Evolutionary conservation across 2,113 vertebrate genomes (phyloP), one percentile per base, ranked within the genome.

Genomic region (Apaloderma vittatum): DNA sequence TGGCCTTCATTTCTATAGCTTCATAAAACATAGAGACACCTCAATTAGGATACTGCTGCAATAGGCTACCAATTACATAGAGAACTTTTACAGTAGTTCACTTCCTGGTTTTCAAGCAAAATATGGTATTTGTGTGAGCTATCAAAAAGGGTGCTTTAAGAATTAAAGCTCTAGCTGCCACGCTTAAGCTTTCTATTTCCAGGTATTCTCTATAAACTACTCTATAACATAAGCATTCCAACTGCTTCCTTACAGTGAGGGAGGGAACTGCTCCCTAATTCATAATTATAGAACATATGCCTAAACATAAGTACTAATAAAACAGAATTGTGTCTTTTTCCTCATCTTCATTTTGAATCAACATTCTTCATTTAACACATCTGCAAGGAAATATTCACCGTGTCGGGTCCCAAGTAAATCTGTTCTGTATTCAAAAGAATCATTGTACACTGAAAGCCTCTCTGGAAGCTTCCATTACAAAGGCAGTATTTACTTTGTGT

Each of bases 391-490:
- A 51, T 29, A 62, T 6, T 61, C 12, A 22, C 40, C 36, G 8
- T 23, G 18, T 18, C 75, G 83, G 11, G 15, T 84, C 27, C 30
- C 72, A 86, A 71, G 86, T 29, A 87, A 84, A 87, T 46, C 63
- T 12, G 14, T 18, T 40, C 59, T 40, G 6, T 19, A 40, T 68
- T 40, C 76, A 45, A n/a, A 84, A 81, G 68, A 77, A 63, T 21
- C 73, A 68, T 1, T 45, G 48, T 74, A 59, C 21, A 43, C 65
- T 13, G 34, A 86, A 93, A 89, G 59, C 37, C 34, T 52, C 51
- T 86, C 83, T 91, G 48, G 91, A 96, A 92, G 61, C 57, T 94
- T 93, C 89, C 67, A 83, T 62, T 73, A 83, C 67, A 88, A 73
- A 86, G 21, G 6, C 7, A 83, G 29, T 58, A 78, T 97, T 94